Conservation (phyloP, 2,888 invertebrate species). For the Trichacis sp. region DNA sequence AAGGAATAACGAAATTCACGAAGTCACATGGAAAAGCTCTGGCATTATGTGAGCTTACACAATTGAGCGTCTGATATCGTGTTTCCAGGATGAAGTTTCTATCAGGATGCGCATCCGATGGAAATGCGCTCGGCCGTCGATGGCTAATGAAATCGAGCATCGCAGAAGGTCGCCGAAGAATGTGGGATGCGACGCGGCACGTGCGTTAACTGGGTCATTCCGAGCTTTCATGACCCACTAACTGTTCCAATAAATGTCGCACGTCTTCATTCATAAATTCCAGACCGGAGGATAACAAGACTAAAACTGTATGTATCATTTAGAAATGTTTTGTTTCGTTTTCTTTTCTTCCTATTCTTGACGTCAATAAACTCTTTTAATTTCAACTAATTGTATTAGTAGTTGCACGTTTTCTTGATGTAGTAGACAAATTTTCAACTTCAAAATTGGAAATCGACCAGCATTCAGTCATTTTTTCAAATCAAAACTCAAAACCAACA, state of each 20-base stretch:
- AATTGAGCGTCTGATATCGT: constrained; percentile 21
- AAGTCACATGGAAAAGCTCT: background rate
- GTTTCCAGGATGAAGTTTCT: constrained; percentile 19
- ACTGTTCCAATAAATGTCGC: background rate
- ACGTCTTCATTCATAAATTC: constrained; percentile 3
- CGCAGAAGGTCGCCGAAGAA: constrained; percentile 30
- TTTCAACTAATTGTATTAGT: no score
- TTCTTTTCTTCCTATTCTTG: no score
- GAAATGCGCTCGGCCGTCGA: constrained; percentile 29
- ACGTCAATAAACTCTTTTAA: no score
- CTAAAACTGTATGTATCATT: no score
- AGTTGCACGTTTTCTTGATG: no score
- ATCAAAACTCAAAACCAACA: no score
- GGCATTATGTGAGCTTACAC: constrained; percentile 7
- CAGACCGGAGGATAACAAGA: no score
- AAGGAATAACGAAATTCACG: no score
- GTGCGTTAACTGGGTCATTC: constrained; percentile 13
- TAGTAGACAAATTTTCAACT: no score
- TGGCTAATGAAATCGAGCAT: constrained; percentile 34
- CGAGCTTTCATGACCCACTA: constrained; percentile 7
- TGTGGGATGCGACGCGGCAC: constrained; percentile 7
- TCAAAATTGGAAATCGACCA: no score
- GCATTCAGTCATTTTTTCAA: no score
- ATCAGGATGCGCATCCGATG: constrained; percentile 27
- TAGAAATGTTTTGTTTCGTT: no score